A percentile compares a stretch with the other conserved stretches of the same genome.
Conservation (phyloP, 2,888 invertebrate species). For the Drosophila borborema region DNA sequence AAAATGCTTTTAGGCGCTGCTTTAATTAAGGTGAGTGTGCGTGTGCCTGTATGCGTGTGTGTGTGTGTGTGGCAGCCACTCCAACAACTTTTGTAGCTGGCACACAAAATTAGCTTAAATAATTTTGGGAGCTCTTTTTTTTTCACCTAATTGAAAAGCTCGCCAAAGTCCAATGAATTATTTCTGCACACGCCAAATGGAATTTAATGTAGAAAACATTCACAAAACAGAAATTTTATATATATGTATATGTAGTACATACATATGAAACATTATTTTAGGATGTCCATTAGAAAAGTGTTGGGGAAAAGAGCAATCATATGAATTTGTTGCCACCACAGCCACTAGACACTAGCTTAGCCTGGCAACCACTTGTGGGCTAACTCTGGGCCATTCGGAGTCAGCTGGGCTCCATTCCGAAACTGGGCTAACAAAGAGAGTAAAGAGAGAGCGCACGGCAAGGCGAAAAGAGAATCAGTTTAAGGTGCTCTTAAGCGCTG, state of each 20-base stretch:
- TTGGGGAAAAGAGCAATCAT: slow-evolving; percentile 23
- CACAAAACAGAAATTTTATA: slow-evolving; percentile 10
- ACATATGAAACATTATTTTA: not conserved
- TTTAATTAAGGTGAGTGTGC: slow-evolving; percentile 18
- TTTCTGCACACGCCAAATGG: slow-evolving; percentile 1
- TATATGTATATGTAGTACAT: not conserved
- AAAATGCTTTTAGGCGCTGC: slow-evolving; percentile 27
- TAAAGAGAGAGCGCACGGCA: not conserved
- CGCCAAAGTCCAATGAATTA: slow-evolving; percentile 2
- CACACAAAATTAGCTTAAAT: slow-evolving; percentile 33
- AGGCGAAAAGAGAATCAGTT: not conserved
- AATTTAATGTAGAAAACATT: slow-evolving; percentile 16
- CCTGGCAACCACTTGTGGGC: slow-evolving; percentile 72
- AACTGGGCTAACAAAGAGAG: slow-evolving; percentile 11
- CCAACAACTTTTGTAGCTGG: slow-evolving; percentile 7
- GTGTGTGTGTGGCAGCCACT: not conserved
- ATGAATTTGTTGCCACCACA: slow-evolving; percentile 22
- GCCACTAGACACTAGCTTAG: not conserved
- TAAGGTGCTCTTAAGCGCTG: slow-evolving; percentile 42
- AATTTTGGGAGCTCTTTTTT: slow-evolving; percentile 16
- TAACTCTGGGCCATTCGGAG: slow-evolving; percentile 50
- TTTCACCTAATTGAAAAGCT: slow-evolving; percentile 25
- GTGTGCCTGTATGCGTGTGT: not conserved
- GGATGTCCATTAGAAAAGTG: slow-evolving; percentile 17
- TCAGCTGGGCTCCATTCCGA: slow-evolving; percentile 63